Evolutionary conservation across 2,797 vertebrate genomes (phyloP).

Genomic region (Leuciscus waleckii): DNA sequence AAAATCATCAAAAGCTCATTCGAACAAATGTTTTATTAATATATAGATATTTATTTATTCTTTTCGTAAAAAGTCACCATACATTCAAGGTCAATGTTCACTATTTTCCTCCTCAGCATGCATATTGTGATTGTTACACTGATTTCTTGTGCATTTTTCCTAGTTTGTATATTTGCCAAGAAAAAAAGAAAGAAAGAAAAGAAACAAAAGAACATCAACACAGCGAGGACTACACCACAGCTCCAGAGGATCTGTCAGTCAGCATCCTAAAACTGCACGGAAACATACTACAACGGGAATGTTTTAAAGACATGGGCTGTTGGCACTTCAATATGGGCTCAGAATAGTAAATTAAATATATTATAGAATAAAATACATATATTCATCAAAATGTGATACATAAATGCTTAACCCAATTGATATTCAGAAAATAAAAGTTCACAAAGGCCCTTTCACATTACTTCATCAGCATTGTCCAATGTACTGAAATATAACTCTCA

Average conservation of each 20-base stretch:
- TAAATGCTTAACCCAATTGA: not conserved
- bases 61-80: slow-evolving; percentile 88
- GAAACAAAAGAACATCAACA: slow-evolving; percentile 76
- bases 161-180: slow-evolving; percentile 69
- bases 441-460: not conserved
- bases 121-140: slow-evolving; percentile 79
- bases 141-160: slow-evolving; percentile 70
- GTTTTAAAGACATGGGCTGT: slow-evolving; percentile 35
- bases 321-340: slow-evolving; percentile 29
- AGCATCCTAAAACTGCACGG: slow-evolving; percentile 37
- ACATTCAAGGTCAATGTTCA: slow-evolving; percentile 84
- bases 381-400: not conserved
- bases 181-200: slow-evolving; percentile 65
- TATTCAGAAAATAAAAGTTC: not conserved
- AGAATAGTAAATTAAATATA: too few species aligned
- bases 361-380: not conserved
- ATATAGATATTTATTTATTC: slow-evolving; percentile 86
- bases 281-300: slow-evolving; percentile 44
- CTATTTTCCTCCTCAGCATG: slow-evolving; percentile 83
- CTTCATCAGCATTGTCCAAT: not conserved
- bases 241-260: slow-evolving; percentile 60
- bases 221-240: slow-evolving; percentile 59
- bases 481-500: not conserved
- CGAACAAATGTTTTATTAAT: slow-evolving; percentile 85
- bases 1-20: slow-evolving; percentile 72